Percentiles rank a stretch among this genome's conserved stretches.
phyloP scores from a whole-genome alignment of 2,113 vertebrate genomes.

The Silurus glanis region DNA sequence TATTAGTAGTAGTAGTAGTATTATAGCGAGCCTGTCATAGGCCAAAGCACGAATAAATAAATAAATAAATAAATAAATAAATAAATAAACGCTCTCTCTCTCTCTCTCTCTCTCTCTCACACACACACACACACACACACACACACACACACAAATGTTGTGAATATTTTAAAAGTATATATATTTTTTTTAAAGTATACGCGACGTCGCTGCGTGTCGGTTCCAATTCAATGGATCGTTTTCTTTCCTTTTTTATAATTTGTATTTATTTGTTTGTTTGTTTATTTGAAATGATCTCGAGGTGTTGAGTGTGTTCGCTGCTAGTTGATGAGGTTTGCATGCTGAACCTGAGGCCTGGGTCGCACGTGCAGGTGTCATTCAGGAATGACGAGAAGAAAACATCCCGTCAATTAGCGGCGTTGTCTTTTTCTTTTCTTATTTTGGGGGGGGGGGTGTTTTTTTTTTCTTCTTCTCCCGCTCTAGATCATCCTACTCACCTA shows the following conservation, averaged over 20 bases:
- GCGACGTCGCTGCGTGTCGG: too few relatives aligned
- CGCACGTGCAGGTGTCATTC: conserved; percentile 24
- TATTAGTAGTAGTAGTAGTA: background rate
- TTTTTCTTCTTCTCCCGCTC: background rate
- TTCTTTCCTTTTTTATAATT: background rate
- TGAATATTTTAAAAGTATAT: background rate
- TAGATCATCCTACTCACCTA: conserved; percentile 69
- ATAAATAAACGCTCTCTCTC: background rate
- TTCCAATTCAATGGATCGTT: background rate
- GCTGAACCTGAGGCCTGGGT: too few relatives aligned
- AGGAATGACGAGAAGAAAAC: background rate
- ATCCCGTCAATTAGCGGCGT: background rate
- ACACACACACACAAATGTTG: too few relatives aligned
- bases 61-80: background rate
- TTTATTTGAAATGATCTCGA: background rate
- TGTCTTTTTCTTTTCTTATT: background rate
- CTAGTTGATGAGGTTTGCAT: background rate
- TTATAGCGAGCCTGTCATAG: background rate
- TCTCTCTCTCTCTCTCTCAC: too few relatives aligned
- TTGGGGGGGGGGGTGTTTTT: too few relatives aligned
- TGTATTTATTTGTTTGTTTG: too few relatives aligned
- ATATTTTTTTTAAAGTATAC: background rate
- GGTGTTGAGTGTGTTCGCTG: background rate
- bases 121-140: too few relatives aligned
- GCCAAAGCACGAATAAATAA: background rate